Conservation (phyloP, 2,113 vertebrate species). For the Glareola pratincola region DNA sequence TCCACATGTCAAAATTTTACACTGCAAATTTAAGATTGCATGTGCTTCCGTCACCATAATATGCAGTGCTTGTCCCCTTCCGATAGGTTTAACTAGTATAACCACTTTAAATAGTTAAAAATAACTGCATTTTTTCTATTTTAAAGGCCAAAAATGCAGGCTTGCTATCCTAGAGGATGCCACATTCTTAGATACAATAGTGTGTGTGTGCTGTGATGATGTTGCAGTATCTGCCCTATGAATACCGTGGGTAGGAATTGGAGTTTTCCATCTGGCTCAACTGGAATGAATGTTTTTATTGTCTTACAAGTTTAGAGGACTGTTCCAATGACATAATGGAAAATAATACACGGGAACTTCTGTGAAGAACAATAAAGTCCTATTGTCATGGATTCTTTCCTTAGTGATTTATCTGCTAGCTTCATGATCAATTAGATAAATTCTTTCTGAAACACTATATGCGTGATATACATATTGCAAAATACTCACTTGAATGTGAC, state of each 20-base stretch:
- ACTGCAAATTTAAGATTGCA: neutral
- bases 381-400: neutral
- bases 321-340: neutral
- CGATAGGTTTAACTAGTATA: neutral
- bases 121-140: neutral
- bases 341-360: neutral
- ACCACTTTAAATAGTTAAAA: neutral
- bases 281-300: neutral
- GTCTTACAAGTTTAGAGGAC: neutral
- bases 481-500: neutral
- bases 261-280: neutral
- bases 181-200: neutral
- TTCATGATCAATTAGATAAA: neutral
- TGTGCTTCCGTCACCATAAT: neutral
- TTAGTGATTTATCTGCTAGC: neutral
- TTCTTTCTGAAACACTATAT: neutral
- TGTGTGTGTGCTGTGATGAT: neutral
- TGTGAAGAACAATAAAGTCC: neutral
- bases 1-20: neutral
- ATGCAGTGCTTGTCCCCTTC: neutral
- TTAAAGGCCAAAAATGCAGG: neutral
- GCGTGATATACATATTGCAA: neutral
- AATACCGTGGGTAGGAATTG: neutral
- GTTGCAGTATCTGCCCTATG: neutral
- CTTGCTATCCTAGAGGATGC: neutral